These are phyloP conservation scores for Aricia artaxerxes DNA, from an alignment of 2,888 invertebrate species.

Conservation along the genomic window DNA sequence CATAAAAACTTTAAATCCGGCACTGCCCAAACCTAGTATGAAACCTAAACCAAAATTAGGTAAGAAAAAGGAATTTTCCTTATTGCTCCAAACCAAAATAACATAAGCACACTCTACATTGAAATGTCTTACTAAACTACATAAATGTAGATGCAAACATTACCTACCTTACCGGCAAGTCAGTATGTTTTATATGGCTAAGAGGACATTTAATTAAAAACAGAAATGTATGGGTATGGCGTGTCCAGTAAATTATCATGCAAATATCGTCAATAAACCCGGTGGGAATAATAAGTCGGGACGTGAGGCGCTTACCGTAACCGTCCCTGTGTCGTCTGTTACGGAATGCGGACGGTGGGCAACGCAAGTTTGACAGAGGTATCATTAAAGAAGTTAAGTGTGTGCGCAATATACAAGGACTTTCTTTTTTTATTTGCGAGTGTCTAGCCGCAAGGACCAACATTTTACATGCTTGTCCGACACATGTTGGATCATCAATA, in stretches of 20 bases:
- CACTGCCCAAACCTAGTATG: too few species aligned
- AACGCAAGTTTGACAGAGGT: not conserved
- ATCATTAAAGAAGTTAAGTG: not conserved
- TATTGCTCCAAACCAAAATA: not conserved
- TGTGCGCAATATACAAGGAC: not conserved
- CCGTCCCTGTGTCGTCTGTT: slow-evolving; percentile 12
- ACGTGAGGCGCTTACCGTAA: slow-evolving; percentile 28
- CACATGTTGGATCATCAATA: too few species aligned
- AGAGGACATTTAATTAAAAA: slow-evolving; percentile 14
- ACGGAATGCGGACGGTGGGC: slow-evolving; percentile 6
- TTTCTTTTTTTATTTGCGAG: too few species aligned
- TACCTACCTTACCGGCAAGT: not conserved
- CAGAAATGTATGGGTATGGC: slow-evolving; percentile 1
- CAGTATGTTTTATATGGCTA: not conserved
- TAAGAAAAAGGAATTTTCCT: not conserved
- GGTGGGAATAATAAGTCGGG: slow-evolving; percentile 19
- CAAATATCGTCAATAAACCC: slow-evolving; percentile 18
- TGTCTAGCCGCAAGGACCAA: too few species aligned
- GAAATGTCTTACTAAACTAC: too few species aligned
- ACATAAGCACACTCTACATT: not conserved
- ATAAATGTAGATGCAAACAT: too few species aligned
- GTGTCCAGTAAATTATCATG: slow-evolving; percentile 21
- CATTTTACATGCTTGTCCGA: too few species aligned
- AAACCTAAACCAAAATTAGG: too few species aligned
- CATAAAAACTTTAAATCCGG: too few species aligned